Evolutionary conservation across 1,140 invertebrate species (phyloP).

Genomic region (Sesamia nonagrioides): DNA sequence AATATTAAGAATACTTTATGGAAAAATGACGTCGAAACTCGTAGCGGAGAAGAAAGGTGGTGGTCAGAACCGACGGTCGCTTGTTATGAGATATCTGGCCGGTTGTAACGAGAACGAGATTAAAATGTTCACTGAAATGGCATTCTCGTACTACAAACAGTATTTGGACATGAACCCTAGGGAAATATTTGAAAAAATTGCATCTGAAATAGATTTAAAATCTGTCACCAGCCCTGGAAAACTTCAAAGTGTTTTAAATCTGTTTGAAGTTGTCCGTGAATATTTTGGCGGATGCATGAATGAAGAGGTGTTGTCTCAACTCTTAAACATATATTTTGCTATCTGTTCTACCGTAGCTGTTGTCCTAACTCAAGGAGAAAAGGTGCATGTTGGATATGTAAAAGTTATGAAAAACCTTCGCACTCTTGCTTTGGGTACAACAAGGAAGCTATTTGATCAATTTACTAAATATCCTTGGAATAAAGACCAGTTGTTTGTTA

Average conservation of each 20-base stretch:
- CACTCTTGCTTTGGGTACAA: conserved; percentile 88
- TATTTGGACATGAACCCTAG: conserved; percentile 88
- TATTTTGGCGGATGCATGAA: conserved; percentile 94
- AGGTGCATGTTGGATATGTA: conserved; percentile 89
- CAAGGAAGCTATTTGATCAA: conserved; percentile 93
- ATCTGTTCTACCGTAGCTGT: conserved; percentile 89
- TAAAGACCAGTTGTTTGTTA: conserved; percentile 90
- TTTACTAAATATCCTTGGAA: conserved; percentile 93
- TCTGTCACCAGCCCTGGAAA: conserved; percentile 91
- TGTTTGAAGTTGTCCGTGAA: conserved; percentile 93
- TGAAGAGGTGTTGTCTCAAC: conserved; percentile 89
- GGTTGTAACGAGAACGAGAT: conserved; percentile 94
- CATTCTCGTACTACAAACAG: conserved; percentile 92
- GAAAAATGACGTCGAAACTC: conserved; percentile 94
- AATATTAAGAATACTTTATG: conserved; percentile 95
- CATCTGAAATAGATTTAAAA: conserved; percentile 87
- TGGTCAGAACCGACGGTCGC: conserved; percentile 90
- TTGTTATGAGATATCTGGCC: conserved; percentile 95
- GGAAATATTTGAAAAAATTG: conserved; percentile 83
- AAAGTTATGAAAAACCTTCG: conserved; percentile 91
- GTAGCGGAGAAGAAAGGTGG: conserved; percentile 92
- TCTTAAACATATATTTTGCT: conserved; percentile 92
- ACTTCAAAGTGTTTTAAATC: conserved; percentile 92
- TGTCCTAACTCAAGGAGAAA: conserved; percentile 87
- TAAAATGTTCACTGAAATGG: conserved; percentile 93